Evolutionary conservation across 2,888 invertebrate genomes (phyloP).

Genomic region (Drosophila robusta): DNA sequence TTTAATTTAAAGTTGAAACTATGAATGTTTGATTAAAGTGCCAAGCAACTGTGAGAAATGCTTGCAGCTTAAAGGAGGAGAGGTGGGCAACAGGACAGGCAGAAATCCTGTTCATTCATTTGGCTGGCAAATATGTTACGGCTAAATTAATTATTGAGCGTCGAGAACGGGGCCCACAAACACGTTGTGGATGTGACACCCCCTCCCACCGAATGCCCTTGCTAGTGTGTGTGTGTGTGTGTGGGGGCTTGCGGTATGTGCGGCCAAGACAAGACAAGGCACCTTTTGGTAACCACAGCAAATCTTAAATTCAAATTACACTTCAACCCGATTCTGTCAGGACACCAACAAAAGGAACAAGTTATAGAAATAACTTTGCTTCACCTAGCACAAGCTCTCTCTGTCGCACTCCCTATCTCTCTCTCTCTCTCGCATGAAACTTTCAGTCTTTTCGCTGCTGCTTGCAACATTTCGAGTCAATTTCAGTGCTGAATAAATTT

Average conservation of each 20-base stretch:
- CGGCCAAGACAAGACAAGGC: conserved; percentile 36
- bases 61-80: conserved; percentile 10
- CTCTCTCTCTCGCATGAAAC: conserved; percentile 35
- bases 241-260: not conserved
- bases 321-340: conserved; percentile 72
- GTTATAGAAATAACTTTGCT: conserved; percentile 72
- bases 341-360: conserved; percentile 64
- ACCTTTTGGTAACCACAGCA: conserved; percentile 74
- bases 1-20: conserved; percentile 74
- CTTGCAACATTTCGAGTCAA: conserved; percentile 64
- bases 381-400: conserved; percentile 13
- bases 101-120: conserved; percentile 51
- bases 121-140: conserved; percentile 65
- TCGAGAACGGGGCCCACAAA: conserved; percentile 35
- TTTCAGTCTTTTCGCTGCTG: conserved; percentile 50
- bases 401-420: conserved; percentile 1
- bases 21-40: conserved; percentile 76
- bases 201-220: conserved; percentile 9
- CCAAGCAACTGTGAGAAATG: conserved; percentile 26
- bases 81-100: not conserved
- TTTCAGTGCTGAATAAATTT: conserved; percentile 76
- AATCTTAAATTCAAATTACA: conserved; percentile 82
- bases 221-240: not conserved
- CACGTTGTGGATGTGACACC: conserved; percentile 43
- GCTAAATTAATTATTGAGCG: conserved; percentile 76